These are phyloP conservation scores for Leptinotarsa peninsularis DNA, from an alignment of 2,888 invertebrate genomes.

Conservation along the genomic window DNA sequence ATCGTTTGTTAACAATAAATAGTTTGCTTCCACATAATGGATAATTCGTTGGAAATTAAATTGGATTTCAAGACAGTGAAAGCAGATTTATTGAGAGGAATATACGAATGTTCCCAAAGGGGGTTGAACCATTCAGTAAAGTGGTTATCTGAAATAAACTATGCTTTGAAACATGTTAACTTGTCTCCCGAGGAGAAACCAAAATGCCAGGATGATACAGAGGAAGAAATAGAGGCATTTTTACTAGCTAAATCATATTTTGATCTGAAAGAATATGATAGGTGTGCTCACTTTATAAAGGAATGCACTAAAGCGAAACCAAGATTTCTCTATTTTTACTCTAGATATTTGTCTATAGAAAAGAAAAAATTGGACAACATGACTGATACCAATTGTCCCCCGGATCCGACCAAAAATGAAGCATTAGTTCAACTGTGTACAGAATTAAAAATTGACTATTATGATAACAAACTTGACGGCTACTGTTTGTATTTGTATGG, in stretches of 20 bases:
- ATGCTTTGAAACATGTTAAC: constrained; percentile 77
- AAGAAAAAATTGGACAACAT: constrained; percentile 89
- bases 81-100: constrained; percentile 73
- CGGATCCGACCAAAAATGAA: constrained; percentile 69
- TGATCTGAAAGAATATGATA: constrained; percentile 90
- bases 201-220: constrained; percentile 67
- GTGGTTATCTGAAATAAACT: constrained; percentile 90
- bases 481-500: constrained; percentile 91
- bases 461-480: constrained; percentile 80
- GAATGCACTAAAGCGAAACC: constrained; percentile 78
- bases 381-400: constrained; percentile 71
- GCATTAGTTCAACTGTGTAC: constrained; percentile 71
- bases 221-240: constrained; percentile 79
- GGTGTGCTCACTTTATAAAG: constrained; percentile 84
- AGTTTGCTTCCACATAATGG: constrained; percentile 28
- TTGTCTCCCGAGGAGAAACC: constrained; percentile 69
- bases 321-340: constrained; percentile 87
- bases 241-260: constrained; percentile 88
- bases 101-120: constrained; percentile 81
- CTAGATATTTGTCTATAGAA: constrained; percentile 89
- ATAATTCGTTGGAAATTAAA: constrained; percentile 49
- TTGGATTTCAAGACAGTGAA: constrained; percentile 75
- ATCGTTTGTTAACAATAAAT: neutral
- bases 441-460: constrained; percentile 71
- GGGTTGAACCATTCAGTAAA: constrained; percentile 85